Evolutionary conservation across 53 echinoderm and acorn worm species (phyloP), one percentile per base, ranked within the genome.

Genomic region (Echinarachnius parma): DNA sequence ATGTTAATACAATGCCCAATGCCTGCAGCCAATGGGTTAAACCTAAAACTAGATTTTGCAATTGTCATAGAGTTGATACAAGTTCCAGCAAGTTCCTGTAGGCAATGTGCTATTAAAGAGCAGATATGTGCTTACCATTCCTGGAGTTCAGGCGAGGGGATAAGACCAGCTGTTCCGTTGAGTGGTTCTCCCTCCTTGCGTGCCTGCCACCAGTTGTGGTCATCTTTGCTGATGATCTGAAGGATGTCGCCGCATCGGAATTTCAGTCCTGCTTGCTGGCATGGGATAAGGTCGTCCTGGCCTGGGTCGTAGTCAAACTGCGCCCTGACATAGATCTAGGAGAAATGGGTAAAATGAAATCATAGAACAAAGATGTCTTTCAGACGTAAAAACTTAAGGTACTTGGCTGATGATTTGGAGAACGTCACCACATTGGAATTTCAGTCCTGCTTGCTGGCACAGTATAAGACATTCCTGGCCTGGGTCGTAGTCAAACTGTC

Each of bases 201-300:
- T 4, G 98, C 98, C 77, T 98, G 98, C 98, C 98, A 98, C 98
- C 98, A 98, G 64, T 98, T 98, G 78, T 98, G 98, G 55, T 98
- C 98, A 20, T 98, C 98, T 86, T 98, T 98, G 60, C 91, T 91
- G 61, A 98, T 98, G 60, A 98, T 98, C 78, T 98, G 98, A 9
- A 98, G 76, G 53, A 92, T 98, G 62, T 98, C 98, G 3, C 98
- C 98, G 58, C 98, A 98, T 21, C 85, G 84, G 83, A 98, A 98
- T 62, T 70, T 75, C 69, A 98, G 85, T 5, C 98, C 98, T 28
- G 98, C 98, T 55, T 91, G 91, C 42, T 92, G 98, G 53, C 98
- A 98, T 4, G 98, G 98, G 37, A 98, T 90, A 54, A 98, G 86
- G 77, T 98, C 98, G 45, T 98, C 98, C 46, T 88, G 91, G 16